Base-by-base conservation (phyloP, 2,113 vertebrate species). In the Blennius ocellaris region DNA sequence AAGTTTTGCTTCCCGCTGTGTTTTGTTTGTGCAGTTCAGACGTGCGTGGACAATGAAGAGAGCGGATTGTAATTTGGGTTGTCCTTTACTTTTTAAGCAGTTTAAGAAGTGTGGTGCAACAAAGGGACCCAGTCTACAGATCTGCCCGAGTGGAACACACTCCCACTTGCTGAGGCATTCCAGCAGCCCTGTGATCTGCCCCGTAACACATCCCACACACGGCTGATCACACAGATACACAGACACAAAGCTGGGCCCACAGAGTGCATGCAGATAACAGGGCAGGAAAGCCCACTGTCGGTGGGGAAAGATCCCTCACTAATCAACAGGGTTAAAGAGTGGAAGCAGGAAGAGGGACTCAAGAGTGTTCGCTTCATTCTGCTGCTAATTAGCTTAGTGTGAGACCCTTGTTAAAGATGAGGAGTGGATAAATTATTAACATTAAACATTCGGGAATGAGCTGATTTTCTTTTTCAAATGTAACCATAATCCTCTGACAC, bases 81-180 rank as follows among this genome's bases (percentile, higher is more conserved):
- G 21, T 30, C 21, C 21, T 30, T 30, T 30, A 30, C 21, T 30
- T 30, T 30, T 30, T 30, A 30, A 30, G 21, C 21, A 2, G 21
- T 30, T 30, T 30, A 30, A 30, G 21, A 30, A 30, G 21, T 3
- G 8, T 73, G 45, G 56, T n/a, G 49, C 60, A 87, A 86, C 85
- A 88, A 89, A 77, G 66, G 21, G 17, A 44, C 8, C 53, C 61
- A 48, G 74, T 84, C 82, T 90, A 41, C 53, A 71, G 52, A 78
- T 55, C 70, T 73, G 10, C 54, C 81, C 6, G 51, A 77, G 79
- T 76, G 77, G 79, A 80, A 78, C 87, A 73, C 60, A 78, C 81
- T 77, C 87, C 87, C 81, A 90, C 89, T 90, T 78, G 80, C 43
- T 73, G 75, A 70, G 85, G 76, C 67, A 88, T 85, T 82, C 81